Percentiles rank a stretch among this genome's conserved stretches.
Conservation (phyloP, 2,888 invertebrate genomes). For the Archaeoteleia sp. region DNA sequence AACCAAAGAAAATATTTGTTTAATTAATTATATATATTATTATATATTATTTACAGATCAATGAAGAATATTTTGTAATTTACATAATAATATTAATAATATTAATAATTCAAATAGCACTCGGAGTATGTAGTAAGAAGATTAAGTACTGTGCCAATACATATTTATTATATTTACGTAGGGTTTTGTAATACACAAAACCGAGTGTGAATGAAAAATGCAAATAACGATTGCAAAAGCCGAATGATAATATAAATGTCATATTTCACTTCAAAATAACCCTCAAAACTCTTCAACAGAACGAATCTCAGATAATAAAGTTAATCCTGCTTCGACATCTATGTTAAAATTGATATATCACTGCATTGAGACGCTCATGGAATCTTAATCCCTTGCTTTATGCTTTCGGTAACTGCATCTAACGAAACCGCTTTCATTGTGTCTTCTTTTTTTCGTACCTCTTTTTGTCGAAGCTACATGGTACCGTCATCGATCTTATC, state of each 20-base stretch:
- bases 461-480: conserved; percentile 22
- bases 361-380: conserved; percentile 40
- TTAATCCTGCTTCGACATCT: conserved; percentile 28
- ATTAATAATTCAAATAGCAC: too few species aligned
- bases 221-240: too few species aligned
- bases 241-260: conserved; percentile 7
- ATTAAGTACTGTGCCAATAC: too few species aligned
- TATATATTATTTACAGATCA: too few species aligned
- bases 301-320: conserved; percentile 21
- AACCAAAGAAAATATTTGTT: too few species aligned
- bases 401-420: conserved; percentile 48
- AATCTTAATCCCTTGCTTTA: conserved; percentile 45
- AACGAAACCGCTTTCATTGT: conserved; percentile 43
- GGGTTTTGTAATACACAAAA: too few species aligned
- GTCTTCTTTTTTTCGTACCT: conserved; percentile 22
- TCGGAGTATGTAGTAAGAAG: too few species aligned
- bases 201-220: too few species aligned
- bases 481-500: conserved; percentile 47
- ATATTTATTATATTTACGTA: too few species aligned
- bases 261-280: conserved; percentile 7
- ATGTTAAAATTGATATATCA: conserved; percentile 40
- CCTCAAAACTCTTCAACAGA: conserved; percentile 13
- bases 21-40: too few species aligned
- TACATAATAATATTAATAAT: too few species aligned
- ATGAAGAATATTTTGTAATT: too few species aligned